These are phyloP conservation scores for Phylloscopus trochilus DNA, from an alignment of 2,113 vertebrate genomes.

Conservation along the genomic window DNA sequence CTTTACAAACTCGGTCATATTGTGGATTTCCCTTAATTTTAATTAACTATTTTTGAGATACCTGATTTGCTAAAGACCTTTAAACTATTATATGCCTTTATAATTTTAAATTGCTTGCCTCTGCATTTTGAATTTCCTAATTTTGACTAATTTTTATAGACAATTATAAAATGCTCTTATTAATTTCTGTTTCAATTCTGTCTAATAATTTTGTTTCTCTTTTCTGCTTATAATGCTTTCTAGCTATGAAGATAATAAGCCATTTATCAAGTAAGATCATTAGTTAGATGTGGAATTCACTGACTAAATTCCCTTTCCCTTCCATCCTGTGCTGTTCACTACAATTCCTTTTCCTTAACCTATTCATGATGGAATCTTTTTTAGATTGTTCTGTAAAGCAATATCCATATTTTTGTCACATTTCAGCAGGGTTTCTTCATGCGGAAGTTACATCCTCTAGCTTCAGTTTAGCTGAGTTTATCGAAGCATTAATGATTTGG, in stretches of 20 bases:
- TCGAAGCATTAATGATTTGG: constrained; percentile 65
- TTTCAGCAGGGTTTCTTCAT: constrained; percentile 75
- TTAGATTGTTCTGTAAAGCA: constrained; percentile 70
- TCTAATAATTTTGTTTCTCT: constrained; percentile 96
- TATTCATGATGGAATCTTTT: constrained; percentile 76
- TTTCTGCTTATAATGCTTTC: constrained; percentile 97
- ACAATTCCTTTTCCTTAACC: constrained; percentile 73
- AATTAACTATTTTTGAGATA: constrained; percentile 72
- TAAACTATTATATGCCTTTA: constrained; percentile 75
- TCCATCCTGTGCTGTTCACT: constrained; percentile 77
- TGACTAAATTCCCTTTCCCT: constrained; percentile 74
- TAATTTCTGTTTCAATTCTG: constrained; percentile 87
- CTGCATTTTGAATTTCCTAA: constrained; percentile 80
- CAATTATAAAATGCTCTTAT: constrained; percentile 84
- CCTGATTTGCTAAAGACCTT: constrained; percentile 75
- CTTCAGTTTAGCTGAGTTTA: constrained; percentile 72
- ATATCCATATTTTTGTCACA: constrained; percentile 73
- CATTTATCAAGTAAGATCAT: constrained; percentile 99
- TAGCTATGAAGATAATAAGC: constrained; percentile 99
- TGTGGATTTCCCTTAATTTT: constrained; percentile 78
- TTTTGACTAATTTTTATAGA: constrained; percentile 79
- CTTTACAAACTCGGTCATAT: constrained; percentile 76
- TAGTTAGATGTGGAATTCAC: constrained; percentile 89
- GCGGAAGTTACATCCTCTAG: constrained; percentile 64
- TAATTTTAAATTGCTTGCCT: constrained; percentile 79